These are phyloP conservation scores for Willowsia nigromaculata DNA, from an alignment of 2,888 invertebrate genomes.

Conservation along the genomic window DNA sequence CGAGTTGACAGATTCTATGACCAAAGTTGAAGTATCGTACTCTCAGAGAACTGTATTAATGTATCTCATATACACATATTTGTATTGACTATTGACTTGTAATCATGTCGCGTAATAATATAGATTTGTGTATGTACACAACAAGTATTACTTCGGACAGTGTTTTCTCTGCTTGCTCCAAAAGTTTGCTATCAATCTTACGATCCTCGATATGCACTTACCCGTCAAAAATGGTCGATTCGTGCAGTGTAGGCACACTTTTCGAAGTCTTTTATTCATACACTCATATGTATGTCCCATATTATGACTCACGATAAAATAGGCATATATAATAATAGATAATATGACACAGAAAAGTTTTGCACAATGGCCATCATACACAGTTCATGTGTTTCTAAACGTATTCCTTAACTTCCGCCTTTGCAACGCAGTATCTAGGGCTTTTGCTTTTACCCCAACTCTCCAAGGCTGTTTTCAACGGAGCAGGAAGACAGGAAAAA, in stretches of 20 bases:
- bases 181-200: slow-evolving; percentile 29
- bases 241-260: background rate
- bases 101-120: background rate
- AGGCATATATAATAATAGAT: background rate
- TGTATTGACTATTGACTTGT: background rate
- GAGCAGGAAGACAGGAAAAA: background rate
- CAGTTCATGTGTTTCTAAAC: background rate
- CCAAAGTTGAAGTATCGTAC: slow-evolving; percentile 22
- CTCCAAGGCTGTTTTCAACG: background rate
- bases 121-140: background rate
- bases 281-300: background rate
- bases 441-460: background rate
- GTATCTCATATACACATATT: background rate
- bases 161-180: background rate
- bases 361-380: background rate
- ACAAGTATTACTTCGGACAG: background rate
- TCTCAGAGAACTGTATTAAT: background rate
- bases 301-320: background rate
- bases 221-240: background rate
- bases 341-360: slow-evolving; percentile 11
- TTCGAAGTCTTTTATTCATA: background rate
- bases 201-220: background rate
- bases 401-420: background rate
- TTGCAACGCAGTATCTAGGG: background rate
- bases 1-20: slow-evolving; percentile 40